Base-by-base conservation (phyloP, 2,113 vertebrate species). In the Tachycineta bicolor region DNA sequence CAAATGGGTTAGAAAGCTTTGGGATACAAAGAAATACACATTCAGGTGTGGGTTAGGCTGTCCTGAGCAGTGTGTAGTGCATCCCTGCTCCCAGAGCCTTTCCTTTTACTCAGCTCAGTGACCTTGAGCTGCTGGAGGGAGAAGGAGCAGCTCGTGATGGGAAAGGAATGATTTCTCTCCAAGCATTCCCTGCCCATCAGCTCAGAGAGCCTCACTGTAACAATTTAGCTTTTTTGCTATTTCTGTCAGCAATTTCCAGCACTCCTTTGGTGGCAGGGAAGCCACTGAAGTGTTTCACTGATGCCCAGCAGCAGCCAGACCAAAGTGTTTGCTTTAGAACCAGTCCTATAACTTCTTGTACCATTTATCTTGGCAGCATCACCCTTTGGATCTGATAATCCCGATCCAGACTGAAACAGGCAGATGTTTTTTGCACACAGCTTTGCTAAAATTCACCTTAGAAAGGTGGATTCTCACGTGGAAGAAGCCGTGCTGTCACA, bases 331-430 rank as follows among this genome's bases (percentile, higher is more conserved):
- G 29, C 46, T 78, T 82, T 79, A 76, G 53, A 90, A 69, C 41
- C 37, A 49, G 28, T 37, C 47, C 74, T 68, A 0, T 14, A 85
- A 76, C 68, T 65, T 55, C 65, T 56, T 44, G 31, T 68, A 10
- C 52, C 62, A 21, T 75, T 89, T 89, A 26, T 67, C n/a, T 89
- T 91, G 60, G 81, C 84, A 91, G 5, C 33, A 63, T 84, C 81
- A 46, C 37, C 20, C 34, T 78, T 84, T 77, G 25, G 33, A 6
- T 63, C 69, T 76, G 47, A 70, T 50, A 79, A 53, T 74, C 59
- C 37, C 47, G 22, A 69, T 49, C 43, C n/a, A 53, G 69, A 69
- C 23, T 65, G 73, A 67, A 89, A 55, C 31, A 5, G 6, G 13
- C 29, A 3, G 25, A 4, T 29, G 60, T 65, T 43, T 53, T 76